Conservation (phyloP, 2,113 vertebrate species). For the Baryphthengus martii region DNA sequence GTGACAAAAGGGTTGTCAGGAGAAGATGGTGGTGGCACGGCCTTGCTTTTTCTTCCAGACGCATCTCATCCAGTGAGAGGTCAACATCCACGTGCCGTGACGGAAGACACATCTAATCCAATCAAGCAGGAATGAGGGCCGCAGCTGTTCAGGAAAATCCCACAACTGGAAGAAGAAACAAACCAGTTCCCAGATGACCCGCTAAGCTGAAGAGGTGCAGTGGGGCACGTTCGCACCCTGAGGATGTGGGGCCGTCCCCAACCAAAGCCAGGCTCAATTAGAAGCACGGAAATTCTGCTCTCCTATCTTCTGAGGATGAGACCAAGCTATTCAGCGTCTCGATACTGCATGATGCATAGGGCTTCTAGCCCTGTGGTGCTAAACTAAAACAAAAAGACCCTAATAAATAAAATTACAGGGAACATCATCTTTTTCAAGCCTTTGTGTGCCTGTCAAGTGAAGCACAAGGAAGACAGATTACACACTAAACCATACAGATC, state of each 20-base stretch:
- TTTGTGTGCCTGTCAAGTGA: not conserved
- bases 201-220: not conserved
- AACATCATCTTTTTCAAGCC: not conserved
- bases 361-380: not conserved
- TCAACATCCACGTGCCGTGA: fast-evolving
- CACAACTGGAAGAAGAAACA: not conserved
- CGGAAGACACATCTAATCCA: fast-evolving
- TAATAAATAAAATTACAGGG: not conserved
- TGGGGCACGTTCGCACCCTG: not conserved
- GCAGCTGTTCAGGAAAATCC: too few relatives aligned
- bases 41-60: not conserved
- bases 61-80: not conserved
- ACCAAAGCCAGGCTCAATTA: fast-evolving
- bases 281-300: not conserved
- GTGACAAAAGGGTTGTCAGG: not conserved
- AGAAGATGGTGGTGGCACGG: not conserved
- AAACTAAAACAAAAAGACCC: not conserved
- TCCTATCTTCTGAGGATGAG: not conserved
- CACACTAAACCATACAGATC: not conserved
- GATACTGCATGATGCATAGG: not conserved
- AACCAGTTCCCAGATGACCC: not conserved
- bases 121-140: too few relatives aligned
- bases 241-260: not conserved
- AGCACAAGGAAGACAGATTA: not conserved
- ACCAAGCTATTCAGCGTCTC: not conserved